phyloP scores from a whole-genome alignment of 64 coral and sea anemone species.

The Porites lutea region DNA sequence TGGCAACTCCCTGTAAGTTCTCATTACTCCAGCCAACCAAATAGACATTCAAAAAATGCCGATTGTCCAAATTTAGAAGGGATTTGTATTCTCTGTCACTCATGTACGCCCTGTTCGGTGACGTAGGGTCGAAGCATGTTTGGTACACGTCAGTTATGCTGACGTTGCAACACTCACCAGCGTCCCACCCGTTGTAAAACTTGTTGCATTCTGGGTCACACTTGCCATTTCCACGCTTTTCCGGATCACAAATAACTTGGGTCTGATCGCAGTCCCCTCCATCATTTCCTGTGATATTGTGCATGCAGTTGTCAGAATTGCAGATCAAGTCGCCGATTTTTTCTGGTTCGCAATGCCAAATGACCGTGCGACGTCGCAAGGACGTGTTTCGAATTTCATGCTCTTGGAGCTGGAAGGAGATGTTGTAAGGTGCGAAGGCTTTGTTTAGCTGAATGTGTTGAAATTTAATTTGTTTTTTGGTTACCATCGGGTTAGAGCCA shows the following conservation, averaged over 20 bases:
- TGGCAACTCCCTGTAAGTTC: conserved; percentile 74
- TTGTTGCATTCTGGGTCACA: conserved; percentile 95
- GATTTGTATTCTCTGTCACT: conserved; percentile 84
- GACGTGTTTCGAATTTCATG: conserved; percentile 78
- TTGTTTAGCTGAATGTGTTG: conserved; percentile 68
- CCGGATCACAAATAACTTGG: conserved; percentile 35
- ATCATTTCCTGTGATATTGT: conserved; percentile 83
- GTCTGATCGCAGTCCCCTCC: conserved; percentile 76
- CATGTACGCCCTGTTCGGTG: conserved; percentile 82
- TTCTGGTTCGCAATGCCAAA: conserved; percentile 61
- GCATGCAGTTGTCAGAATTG: conserved; percentile 50
- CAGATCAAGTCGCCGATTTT: conserved; percentile 76
- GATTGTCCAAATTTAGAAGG: conserved; percentile 68
- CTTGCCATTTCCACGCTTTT: conserved; percentile 73
- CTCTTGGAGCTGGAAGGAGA: conserved; percentile 71
- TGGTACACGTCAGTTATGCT: conserved; percentile 61
- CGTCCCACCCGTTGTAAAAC: conserved; percentile 70
- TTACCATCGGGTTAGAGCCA: conserved; percentile 81
- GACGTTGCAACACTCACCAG: conserved; percentile 89
- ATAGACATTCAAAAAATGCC: conserved; percentile 86
- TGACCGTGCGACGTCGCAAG: conserved; percentile 62
- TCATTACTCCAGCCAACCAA: conserved; percentile 61
- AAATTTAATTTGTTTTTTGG: conserved; percentile 53
- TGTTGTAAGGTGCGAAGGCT: conserved; percentile 78
- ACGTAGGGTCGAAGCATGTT: conserved; percentile 87